Evolutionary conservation across 1,140 invertebrate genomes (phyloP).

Genomic region (Meloidogyne hapla): DNA sequence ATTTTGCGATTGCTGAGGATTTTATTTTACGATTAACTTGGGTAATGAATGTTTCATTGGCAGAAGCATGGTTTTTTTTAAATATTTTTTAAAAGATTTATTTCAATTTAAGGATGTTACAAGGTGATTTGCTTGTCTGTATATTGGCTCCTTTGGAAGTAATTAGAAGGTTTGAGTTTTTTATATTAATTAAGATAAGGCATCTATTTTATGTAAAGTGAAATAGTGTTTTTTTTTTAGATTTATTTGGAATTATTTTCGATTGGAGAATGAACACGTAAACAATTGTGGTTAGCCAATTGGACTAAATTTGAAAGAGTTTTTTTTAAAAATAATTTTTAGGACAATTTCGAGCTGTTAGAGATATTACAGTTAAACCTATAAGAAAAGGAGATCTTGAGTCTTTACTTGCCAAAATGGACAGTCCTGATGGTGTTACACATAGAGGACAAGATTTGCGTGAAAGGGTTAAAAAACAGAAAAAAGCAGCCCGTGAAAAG

Average conservation of each 20-base stretch:
- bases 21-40: slow-evolving; percentile 88
- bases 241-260: slow-evolving; percentile 99
- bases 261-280: slow-evolving; percentile 96
- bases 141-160: slow-evolving; percentile 89
- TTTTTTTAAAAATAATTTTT: slow-evolving; percentile 1
- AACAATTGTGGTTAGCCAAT: slow-evolving; percentile 85
- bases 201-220: slow-evolving; percentile 28
- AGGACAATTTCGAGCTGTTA: slow-evolving; percentile 87
- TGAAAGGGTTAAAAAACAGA: slow-evolving; percentile 63
- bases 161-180: slow-evolving; percentile 71
- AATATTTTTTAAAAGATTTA: background rate
- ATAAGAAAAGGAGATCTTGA: slow-evolving; percentile 67
- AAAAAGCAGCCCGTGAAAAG: slow-evolving; percentile 58
- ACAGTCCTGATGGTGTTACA: slow-evolving; percentile 60
- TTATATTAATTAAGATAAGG: no score
- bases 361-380: slow-evolving; percentile 96
- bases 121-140: slow-evolving; percentile 81
- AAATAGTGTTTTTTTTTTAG: slow-evolving; percentile 25
- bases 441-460: slow-evolving; percentile 59
- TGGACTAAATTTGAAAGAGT: slow-evolving; percentile 29
- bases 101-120: slow-evolving; percentile 68
- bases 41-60: slow-evolving; percentile 79
- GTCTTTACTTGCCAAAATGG: slow-evolving; percentile 57
- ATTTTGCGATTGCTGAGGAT: slow-evolving; percentile 95
- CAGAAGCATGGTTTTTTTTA: slow-evolving; percentile 72